Base-by-base conservation (phyloP, 2,797 vertebrate species). In the Ibycter americanus region DNA sequence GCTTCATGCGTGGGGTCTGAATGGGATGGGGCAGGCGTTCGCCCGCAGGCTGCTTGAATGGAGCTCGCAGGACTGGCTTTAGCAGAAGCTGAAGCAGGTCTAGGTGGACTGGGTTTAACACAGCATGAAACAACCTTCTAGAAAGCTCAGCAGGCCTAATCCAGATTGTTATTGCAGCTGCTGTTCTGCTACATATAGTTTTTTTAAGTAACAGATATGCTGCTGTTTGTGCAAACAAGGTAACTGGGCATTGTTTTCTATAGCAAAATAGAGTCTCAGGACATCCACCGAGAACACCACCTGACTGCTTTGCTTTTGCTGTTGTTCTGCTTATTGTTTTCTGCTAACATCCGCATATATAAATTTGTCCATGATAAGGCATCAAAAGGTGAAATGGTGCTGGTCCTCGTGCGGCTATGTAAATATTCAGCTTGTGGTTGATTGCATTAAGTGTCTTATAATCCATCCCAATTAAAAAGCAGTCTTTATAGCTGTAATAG, bases 391-490 rank as follows among this genome's bases (percentile, higher is more conserved):
- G 54, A 58, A 42, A 36, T 15, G 8, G 36, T 71, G 63, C 61
- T 58, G 62, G 7, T 73, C 58, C 72, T 81, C 16, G 0, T 5
- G 49, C 1, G 22, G 34, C 80, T 94, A 36, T 42, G 94, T 93
- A 95, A 95, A 94, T 84, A 97, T 15, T 76, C 84, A 78, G 87
- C 38, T 83, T 85, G 78, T 72, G 66, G 67, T 67, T 49, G 86
- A 55, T 54, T 74, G 72, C 38, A 52, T 20, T 2, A 93, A 92
- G 49, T 88, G 73, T 42, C 58, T 95, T 63, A 17, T 83, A 92
- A 96, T 71, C 90, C 47, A 80, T 40, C 47, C 76, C 90, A 94
- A 97, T 92, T 95, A 96, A 97, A 94, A 96, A 93, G 73, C 83
- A 90, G 88, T 81, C 76, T 95, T 97, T 93, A 93, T 52, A 83